Base-by-base conservation (phyloP, 2,113 vertebrate genomes). In the Columbina picui region DNA sequence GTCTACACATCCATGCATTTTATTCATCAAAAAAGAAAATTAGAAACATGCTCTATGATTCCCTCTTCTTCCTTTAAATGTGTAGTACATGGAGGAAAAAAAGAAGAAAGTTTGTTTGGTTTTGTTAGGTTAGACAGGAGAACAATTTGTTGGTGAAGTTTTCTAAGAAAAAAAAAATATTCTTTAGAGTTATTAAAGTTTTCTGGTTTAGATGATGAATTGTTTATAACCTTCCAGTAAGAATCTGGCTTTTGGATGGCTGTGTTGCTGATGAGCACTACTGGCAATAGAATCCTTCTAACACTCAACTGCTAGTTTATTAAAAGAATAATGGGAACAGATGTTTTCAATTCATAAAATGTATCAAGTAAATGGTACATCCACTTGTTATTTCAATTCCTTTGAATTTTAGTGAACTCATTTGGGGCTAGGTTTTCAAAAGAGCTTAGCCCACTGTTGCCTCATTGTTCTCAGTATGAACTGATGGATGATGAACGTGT, bases 301-400 rank as follows among this genome's bases (percentile, higher is more conserved):
- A 50, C 47, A 74, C 68, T 82, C 34, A 77, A 67, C 55, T 81
- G 69, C 68, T 89, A 53, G 68, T 92, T 93, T 96, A 81, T 93
- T 96, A 76, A 78, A 94, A 83, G 78, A 91, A 96, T 93, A 97
- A 96, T 93, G 56, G 93, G 80, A 95, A 71, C 96, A 97, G 94
- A 94, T 96, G 93, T 95, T 96, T 93, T 90, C 88, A 81, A 7
- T 96, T 96, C 95, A 95, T 81, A 70, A 89, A 94, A 71, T 81
- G 71, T 52, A 90, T 90, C 67, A 67, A 84, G 41, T 86, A 90
- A 90, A 90, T 94, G 90, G 67, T 80, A 63, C 93, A 95, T 94
- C 87, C 93, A 93, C 93, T 95, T 95, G 90, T 86, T 90, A 90
- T 97, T 96, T 88, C 75, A 83, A 36, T 88, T 88, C 90, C 79